Percentiles rank a stretch among this genome's conserved stretches.
These are phyloP conservation scores for Liodrosophila aerea DNA, from an alignment of 2,888 invertebrate species.

Conservation along the genomic window DNA sequence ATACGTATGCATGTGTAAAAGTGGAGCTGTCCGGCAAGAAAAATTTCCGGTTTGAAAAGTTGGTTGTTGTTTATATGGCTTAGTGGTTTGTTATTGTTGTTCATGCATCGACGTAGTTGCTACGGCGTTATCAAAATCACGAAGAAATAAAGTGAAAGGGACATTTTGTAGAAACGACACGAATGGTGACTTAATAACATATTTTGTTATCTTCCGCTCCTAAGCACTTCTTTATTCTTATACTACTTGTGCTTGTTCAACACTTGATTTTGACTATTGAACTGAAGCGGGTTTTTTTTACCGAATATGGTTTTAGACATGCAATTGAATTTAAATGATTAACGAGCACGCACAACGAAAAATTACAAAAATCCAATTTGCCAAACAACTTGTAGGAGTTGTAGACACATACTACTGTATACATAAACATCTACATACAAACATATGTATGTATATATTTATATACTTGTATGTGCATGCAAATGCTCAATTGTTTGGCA, in stretches of 20 bases:
- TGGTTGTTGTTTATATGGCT: constrained; percentile 21
- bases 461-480: too few relatives aligned
- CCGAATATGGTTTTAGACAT: not conserved
- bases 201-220: too few relatives aligned
- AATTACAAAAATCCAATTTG: constrained; percentile 14
- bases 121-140: too few relatives aligned
- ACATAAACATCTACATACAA: not conserved
- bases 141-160: not conserved
- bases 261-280: not conserved
- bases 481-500: not conserved
- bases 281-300: too few relatives aligned
- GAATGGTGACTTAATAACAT: too few relatives aligned
- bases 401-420: not conserved
- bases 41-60: constrained; percentile 41
- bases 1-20: constrained; percentile 5
- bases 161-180: not conserved
- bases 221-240: not conserved
- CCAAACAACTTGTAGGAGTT: constrained; percentile 12
- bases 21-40: constrained; percentile 3
- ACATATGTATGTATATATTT: not conserved
- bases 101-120: too few relatives aligned
- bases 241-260: too few relatives aligned
- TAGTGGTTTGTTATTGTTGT: too few relatives aligned
- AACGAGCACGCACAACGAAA: constrained; percentile 6
- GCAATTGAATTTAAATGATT: not conserved